Evolutionary conservation across 2,888 invertebrate species (phyloP).

Genomic region (Hirtodrosophila histrioides): DNA sequence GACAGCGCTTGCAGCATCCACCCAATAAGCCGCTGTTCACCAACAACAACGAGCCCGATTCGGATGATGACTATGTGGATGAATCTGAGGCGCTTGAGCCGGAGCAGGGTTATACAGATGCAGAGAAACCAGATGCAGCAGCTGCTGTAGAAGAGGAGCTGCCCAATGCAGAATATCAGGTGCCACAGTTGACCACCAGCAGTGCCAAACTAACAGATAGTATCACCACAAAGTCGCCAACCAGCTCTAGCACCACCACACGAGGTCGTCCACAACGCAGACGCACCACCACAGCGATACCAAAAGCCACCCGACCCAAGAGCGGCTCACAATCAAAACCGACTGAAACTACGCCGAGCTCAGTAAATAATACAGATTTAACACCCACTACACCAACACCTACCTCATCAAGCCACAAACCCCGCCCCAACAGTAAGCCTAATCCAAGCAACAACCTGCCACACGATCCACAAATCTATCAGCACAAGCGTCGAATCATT

Average conservation of each 20-base stretch:
- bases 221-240: constrained; percentile 23
- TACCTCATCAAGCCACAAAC: constrained; percentile 12
- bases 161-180: constrained; percentile 39
- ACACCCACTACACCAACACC: constrained; percentile 1
- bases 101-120: constrained; percentile 43
- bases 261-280: constrained; percentile 46
- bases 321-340: neutral
- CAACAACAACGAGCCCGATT: constrained; percentile 45
- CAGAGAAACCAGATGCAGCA: constrained; percentile 58
- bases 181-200: constrained; percentile 22
- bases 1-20: constrained; percentile 35
- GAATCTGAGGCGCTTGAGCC: constrained; percentile 24
- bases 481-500: constrained; percentile 66
- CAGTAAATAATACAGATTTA: constrained; percentile 13
- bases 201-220: constrained; percentile 14
- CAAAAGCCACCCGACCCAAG: constrained; percentile 43
- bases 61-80: constrained; percentile 53
- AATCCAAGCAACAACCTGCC: constrained; percentile 23
- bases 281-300: constrained; percentile 36
- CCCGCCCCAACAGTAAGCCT: constrained; percentile 10
- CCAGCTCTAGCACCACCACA: constrained; percentile 26
- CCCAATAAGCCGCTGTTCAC: constrained; percentile 54
- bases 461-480: constrained; percentile 46
- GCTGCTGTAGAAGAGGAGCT: constrained; percentile 36
- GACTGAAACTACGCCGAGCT: constrained; percentile 5